Evolutionary conservation across 2,797 vertebrate species (phyloP).

Genomic region (Pipistrellus nathusii): DNA sequence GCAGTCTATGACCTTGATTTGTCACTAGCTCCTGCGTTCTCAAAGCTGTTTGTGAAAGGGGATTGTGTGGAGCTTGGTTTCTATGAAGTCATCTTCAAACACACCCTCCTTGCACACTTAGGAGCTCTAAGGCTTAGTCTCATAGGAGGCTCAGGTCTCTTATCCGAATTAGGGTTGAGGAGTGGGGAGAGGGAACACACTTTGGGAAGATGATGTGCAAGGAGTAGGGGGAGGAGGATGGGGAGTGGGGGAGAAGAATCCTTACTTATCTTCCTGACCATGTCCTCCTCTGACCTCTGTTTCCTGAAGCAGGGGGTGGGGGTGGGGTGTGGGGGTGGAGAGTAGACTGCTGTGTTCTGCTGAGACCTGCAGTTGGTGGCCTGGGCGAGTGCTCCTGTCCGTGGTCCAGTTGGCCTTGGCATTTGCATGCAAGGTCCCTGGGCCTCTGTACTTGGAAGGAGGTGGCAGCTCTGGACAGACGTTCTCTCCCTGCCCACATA

Average conservation of each 20-base stretch:
- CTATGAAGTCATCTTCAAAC: neutral
- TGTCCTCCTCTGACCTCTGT: rapidly evolving
- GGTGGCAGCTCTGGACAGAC: slow-evolving; percentile 20
- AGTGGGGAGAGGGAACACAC: no score
- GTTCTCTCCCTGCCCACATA: slow-evolving; percentile 75
- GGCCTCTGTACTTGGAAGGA: slow-evolving; percentile 2
- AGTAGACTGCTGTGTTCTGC: neutral
- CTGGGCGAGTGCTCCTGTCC: neutral
- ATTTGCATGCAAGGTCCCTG: neutral
- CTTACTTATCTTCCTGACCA: neutral
- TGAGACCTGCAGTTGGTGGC: neutral
- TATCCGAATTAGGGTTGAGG: neutral
- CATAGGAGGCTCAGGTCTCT: neutral
- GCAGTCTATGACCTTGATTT: neutral
- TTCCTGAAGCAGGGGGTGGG: neutral
- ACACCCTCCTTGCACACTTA: neutral
- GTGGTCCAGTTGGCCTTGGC: neutral
- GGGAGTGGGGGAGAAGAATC: neutral
- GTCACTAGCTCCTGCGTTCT: neutral
- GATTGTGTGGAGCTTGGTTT: neutral
- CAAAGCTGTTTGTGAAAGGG: neutral
- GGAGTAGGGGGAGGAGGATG: no score
- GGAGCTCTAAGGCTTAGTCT: neutral
- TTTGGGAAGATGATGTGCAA: neutral
- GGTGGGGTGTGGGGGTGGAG: no score